Percentiles rank a stretch among this genome's conserved stretches.
phyloP scores from a whole-genome alignment of 30 jellyfish, hydroid and myxozoan species.

The Morbakka virulenta region DNA sequence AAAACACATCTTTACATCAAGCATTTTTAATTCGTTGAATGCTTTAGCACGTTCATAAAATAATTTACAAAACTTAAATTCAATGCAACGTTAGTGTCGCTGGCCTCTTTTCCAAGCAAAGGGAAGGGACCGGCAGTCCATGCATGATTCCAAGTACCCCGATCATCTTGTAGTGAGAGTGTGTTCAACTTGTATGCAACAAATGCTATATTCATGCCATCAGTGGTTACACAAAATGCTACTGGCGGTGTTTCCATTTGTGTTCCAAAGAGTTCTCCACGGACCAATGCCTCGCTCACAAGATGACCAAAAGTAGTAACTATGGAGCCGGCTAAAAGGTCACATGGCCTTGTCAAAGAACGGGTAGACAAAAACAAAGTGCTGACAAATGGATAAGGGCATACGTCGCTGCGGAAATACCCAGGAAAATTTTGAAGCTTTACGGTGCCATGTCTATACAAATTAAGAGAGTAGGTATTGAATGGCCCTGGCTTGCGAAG shows the following conservation, averaged over 20 bases:
- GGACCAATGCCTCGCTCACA: slow-evolving; percentile 35
- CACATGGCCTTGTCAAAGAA: slow-evolving; percentile 9
- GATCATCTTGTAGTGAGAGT: slow-evolving; percentile 30
- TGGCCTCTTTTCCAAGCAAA: background rate
- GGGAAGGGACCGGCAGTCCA: slow-evolving; percentile 24
- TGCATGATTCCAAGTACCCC: slow-evolving; percentile 59
- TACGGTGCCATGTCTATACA: slow-evolving; percentile 15
- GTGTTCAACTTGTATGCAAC: slow-evolving; percentile 54
- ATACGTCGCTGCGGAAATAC: background rate
- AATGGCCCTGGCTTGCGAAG: slow-evolving; percentile 53
- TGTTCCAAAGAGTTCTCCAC: slow-evolving; percentile 56
- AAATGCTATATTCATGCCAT: slow-evolving; percentile 30
- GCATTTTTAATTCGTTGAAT: too few relatives aligned
- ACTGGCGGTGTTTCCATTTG: slow-evolving; percentile 31
- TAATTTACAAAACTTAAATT: background rate
- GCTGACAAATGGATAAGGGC: slow-evolving; percentile 25
- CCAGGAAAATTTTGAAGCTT: slow-evolving; percentile 46
- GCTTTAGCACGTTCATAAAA: too few relatives aligned
- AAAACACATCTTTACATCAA: too few relatives aligned
- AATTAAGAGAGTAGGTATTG: slow-evolving; percentile 26
- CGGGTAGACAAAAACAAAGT: background rate
- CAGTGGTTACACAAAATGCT: slow-evolving; percentile 49
- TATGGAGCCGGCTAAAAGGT: background rate
- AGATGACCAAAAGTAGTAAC: slow-evolving; percentile 38
- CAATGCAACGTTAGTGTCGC: background rate